These are phyloP conservation scores for Platyrinchus mystaceus DNA, from an alignment of 2,797 vertebrate genomes.

Conservation along the genomic window DNA sequence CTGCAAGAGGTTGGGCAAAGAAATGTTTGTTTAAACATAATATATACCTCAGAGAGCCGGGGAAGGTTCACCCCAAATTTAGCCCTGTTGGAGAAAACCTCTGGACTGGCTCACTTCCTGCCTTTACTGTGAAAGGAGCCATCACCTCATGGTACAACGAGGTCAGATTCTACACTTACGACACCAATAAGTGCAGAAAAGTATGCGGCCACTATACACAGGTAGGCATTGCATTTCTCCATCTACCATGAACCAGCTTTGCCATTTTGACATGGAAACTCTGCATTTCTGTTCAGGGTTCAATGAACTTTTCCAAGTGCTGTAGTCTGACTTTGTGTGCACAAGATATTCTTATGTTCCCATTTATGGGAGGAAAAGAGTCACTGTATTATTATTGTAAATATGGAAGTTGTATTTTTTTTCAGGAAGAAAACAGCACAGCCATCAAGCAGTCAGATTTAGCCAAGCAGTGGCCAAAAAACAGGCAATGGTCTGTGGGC, in stretches of 20 bases:
- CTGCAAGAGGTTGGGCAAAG: slow-evolving; percentile 78
- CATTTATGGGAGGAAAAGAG: not conserved
- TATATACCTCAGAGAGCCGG: not conserved
- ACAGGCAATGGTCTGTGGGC: not conserved
- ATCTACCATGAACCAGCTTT: not conserved
- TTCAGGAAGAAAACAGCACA: not conserved
- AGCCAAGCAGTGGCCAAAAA: not conserved
- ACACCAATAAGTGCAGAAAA: not conserved
- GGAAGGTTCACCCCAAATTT: slow-evolving; percentile 74
- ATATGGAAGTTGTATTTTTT: not conserved
- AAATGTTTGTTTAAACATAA: slow-evolving; percentile 81
- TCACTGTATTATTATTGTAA: not conserved
- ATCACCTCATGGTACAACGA: slow-evolving; percentile 73
- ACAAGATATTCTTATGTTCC: not conserved
- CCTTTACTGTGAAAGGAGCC: slow-evolving; percentile 49
- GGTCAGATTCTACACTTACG: slow-evolving; percentile 46
- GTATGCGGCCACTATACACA: slow-evolving; percentile 87
- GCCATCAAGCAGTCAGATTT: not conserved
- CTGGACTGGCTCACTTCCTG: slow-evolving; percentile 68
- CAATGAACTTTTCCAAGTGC: not conserved
- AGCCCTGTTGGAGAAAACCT: slow-evolving; percentile 82
- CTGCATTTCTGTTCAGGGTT: not conserved
- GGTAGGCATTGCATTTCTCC: slow-evolving; percentile 57
- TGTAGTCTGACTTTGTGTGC: not conserved
- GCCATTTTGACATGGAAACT: not conserved